A percentile compares a stretch with the other conserved stretches of the same genome.
phyloP scores from a whole-genome alignment of 1,140 invertebrate genomes.

The Aleiodes sp. region DNA sequence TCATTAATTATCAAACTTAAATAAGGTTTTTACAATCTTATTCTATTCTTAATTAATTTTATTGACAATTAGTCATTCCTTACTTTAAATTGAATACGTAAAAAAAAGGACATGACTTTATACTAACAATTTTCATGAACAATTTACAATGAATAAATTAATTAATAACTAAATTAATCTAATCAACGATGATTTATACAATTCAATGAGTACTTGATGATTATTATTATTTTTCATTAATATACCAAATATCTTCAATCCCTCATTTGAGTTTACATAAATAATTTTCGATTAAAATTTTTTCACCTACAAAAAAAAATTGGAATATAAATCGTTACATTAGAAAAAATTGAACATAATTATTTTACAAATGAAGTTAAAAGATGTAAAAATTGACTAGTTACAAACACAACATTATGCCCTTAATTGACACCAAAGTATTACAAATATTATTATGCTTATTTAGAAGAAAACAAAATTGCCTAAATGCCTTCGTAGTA shows the following conservation, averaged over 20 bases:
- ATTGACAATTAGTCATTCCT: neutral
- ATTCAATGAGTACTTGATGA: neutral
- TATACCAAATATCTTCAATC: neutral
- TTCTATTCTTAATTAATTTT: neutral
- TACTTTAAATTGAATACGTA: neutral
- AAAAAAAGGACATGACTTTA: neutral
- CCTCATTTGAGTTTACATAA: neutral
- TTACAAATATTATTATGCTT: slow-evolving; percentile 2
- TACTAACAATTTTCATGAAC: neutral
- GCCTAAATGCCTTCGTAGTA: neutral
- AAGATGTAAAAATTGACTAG: slow-evolving; percentile 55
- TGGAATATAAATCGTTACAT: neutral
- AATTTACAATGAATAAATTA: slow-evolving; percentile 13
- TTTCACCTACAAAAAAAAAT: neutral
- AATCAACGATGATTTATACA: neutral
- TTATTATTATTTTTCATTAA: neutral
- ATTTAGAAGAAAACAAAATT: neutral
- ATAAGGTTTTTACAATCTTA: slow-evolving; percentile 9
- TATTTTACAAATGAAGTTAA: no score
- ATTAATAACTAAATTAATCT: neutral
- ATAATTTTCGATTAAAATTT: neutral
- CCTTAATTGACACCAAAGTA: slow-evolving; percentile 11
- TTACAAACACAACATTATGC: slow-evolving; percentile 53
- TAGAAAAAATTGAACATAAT: no score
- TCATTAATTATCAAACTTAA: slow-evolving; percentile 2